phyloP scores from a whole-genome alignment of 2,113 vertebrate genomes.

The Melanerpes aurifrons region DNA sequence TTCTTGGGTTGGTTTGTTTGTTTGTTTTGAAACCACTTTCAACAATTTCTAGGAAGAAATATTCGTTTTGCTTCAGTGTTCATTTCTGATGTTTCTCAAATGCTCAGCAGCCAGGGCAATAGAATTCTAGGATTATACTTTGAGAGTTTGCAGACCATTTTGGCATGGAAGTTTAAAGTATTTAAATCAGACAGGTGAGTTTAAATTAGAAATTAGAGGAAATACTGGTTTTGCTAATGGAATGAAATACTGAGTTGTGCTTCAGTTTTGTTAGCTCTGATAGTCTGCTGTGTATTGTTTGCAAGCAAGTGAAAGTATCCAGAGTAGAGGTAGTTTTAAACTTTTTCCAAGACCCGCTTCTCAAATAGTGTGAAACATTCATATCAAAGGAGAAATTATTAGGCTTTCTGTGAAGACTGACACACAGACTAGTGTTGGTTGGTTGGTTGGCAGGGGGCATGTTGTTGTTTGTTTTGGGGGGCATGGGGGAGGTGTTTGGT shows the following conservation, averaged over 20 bases:
- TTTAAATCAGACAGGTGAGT: neutral
- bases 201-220: neutral
- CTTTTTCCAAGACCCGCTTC: neutral
- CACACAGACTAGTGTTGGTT: accelerated
- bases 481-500: no score
- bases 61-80: neutral
- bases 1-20: neutral
- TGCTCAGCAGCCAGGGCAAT: neutral
- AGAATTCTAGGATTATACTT: neutral
- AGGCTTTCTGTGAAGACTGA: neutral
- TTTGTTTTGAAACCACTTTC: slow-evolving; percentile 44
- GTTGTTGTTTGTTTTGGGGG: no score
- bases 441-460: neutral
- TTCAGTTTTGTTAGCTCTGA: neutral
- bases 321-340: neutral
- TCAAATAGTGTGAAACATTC: neutral
- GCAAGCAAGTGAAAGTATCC: neutral
- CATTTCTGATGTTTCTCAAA: neutral
- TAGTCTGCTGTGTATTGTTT: neutral
- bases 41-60: slow-evolving; percentile 9
- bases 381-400: neutral
- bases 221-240: neutral
- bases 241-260: neutral
- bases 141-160: neutral
- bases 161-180: neutral